These are phyloP conservation scores for Polyodon spathula DNA, from an alignment of 2,113 vertebrate genomes.

Conservation along the genomic window DNA sequence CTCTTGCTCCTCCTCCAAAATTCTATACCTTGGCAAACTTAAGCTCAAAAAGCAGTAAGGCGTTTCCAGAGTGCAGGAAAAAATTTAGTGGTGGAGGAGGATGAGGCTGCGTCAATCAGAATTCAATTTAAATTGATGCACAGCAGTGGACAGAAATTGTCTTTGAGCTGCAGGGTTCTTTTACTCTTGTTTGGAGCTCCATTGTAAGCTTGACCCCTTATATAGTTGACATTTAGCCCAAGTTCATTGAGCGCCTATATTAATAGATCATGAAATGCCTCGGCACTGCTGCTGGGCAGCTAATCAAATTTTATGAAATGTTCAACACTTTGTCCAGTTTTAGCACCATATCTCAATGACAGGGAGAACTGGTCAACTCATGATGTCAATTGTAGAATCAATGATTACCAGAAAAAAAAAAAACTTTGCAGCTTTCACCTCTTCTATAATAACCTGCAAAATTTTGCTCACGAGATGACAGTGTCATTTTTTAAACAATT, in stretches of 20 bases:
- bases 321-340: constrained; percentile 1
- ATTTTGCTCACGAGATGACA: no score
- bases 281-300: background rate
- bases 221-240: constrained; percentile 5
- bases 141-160: constrained; percentile 5
- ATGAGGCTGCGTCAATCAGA: constrained; percentile 1
- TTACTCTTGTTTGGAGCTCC: constrained; percentile 1
- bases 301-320: constrained; percentile 7
- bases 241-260: background rate
- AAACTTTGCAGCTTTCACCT: no score
- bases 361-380: no score
- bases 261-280: background rate
- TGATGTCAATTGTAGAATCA: no score
- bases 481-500: no score
- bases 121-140: background rate
- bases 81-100: background rate
- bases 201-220: background rate
- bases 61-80: background rate
- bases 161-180: constrained; percentile 1
- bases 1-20: constrained; percentile 2
- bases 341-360: no score
- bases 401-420: no score
- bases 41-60: constrained; percentile 9
- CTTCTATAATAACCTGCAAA: no score
- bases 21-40: constrained; percentile 1